Evolutionary conservation across 2,888 invertebrate species (phyloP).

Genomic region (Trachelus tabidus): DNA sequence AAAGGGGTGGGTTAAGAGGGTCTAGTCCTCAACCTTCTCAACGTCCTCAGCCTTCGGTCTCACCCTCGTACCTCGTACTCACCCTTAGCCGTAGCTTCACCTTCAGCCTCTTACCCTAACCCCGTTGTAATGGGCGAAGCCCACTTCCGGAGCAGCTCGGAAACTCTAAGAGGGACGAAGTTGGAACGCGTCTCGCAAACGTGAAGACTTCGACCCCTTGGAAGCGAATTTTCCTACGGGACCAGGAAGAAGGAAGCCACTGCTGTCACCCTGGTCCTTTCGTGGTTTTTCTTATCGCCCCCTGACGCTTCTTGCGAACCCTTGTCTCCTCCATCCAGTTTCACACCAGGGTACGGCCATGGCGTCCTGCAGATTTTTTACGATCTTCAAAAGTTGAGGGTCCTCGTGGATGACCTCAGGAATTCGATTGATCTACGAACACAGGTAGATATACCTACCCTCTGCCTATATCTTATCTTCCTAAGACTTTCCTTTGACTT

Average conservation of each 20-base stretch:
- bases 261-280: neutral
- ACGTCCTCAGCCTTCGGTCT: too few relatives aligned
- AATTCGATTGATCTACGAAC: too few relatives aligned
- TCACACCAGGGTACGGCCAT: too few relatives aligned
- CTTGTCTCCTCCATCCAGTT: neutral
- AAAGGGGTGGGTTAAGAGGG: constrained; percentile 1
- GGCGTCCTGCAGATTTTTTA: too few relatives aligned
- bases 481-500: too few relatives aligned
- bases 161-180: constrained; percentile 33
- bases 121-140: constrained; percentile 26
- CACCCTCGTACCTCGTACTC: neutral
- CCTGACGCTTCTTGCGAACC: neutral
- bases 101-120: constrained; percentile 4
- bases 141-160: constrained; percentile 27
- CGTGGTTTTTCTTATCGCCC: neutral
- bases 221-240: neutral
- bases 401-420: too few relatives aligned
- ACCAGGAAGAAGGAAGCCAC: neutral
- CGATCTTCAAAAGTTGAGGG: too few relatives aligned
- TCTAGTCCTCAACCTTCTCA: too few relatives aligned
- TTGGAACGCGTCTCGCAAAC: constrained; percentile 41
- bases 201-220: constrained; percentile 21
- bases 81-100: neutral
- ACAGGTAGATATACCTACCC: too few relatives aligned
- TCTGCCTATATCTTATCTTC: too few relatives aligned